These are phyloP conservation scores for Nymphalis polychloros DNA, from an alignment of 2,888 invertebrate genomes.

Conservation along the genomic window DNA sequence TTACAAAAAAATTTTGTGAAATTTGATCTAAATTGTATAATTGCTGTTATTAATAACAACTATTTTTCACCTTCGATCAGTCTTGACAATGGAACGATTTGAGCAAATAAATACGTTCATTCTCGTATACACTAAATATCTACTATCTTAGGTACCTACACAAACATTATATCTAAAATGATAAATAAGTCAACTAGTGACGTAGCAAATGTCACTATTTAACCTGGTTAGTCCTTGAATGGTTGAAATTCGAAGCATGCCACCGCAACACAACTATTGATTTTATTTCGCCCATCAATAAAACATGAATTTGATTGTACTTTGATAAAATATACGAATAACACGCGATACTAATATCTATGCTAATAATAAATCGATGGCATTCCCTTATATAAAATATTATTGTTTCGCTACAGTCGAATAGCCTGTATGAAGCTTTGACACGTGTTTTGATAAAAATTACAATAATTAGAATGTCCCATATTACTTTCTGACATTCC, in stretches of 20 bases:
- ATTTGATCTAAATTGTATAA: too few species aligned
- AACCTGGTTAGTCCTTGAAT: slow-evolving; percentile 26
- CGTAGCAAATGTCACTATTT: slow-evolving; percentile 23
- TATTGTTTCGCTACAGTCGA: too few species aligned
- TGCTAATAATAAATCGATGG: neutral
- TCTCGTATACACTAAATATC: neutral
- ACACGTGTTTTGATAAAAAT: too few species aligned
- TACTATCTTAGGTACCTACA: neutral
- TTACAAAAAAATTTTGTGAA: too few species aligned
- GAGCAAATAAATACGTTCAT: neutral
- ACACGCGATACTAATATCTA: slow-evolving; percentile 8
- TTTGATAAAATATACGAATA: neutral
- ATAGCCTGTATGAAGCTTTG: too few species aligned
- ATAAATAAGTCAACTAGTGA: slow-evolving; percentile 14
- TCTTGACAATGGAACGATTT: neutral
- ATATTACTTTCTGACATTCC: too few species aligned
- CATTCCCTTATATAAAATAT: neutral
- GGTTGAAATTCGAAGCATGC: slow-evolving; percentile 1
- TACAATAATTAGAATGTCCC: too few species aligned
- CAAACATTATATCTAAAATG: neutral
- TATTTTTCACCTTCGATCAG: neutral
- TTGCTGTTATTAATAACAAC: neutral
- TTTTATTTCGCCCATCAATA: neutral
- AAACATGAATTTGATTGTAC: neutral
- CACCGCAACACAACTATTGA: slow-evolving; percentile 4